These are phyloP conservation scores for Holothuria glaberrima DNA, from an alignment of 35 echinoderm and acorn worm genomes.

Conservation along the genomic window DNA sequence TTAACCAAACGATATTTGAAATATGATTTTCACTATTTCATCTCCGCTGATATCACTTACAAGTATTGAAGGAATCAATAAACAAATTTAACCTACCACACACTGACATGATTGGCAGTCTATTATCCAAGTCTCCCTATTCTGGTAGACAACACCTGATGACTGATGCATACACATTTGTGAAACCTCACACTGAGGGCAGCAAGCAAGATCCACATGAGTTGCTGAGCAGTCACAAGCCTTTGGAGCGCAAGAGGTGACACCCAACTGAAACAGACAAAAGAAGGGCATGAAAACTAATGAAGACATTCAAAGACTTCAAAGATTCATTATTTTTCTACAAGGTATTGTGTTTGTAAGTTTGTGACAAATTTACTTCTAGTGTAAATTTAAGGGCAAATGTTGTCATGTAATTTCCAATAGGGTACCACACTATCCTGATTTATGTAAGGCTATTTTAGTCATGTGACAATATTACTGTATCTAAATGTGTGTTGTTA, in stretches of 20 bases:
- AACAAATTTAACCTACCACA: constrained; percentile 45
- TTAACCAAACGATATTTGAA: no score
- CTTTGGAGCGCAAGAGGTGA: constrained; percentile 61
- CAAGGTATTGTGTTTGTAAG: neutral
- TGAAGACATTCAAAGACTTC: neutral
- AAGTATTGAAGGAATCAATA: neutral
- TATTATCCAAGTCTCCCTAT: constrained; percentile 75
- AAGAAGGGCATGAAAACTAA: neutral
- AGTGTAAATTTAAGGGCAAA: no score
- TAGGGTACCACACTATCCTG: no score
- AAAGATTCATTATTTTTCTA: neutral
- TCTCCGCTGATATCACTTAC: no score
- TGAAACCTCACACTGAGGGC: constrained; percentile 67
- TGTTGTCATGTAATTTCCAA: no score
- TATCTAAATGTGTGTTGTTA: no score
- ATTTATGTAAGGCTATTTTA: no score
- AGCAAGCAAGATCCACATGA: constrained; percentile 67
- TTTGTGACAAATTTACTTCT: neutral
- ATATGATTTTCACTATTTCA: no score
- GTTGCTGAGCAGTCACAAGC: constrained; percentile 72
- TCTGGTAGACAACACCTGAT: constrained; percentile 76
- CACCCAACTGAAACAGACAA: constrained; percentile 66
- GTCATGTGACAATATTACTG: no score
- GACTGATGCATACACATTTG: constrained; percentile 79
- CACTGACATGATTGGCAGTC: constrained; percentile 85